phyloP scores from a whole-genome alignment of 1,140 invertebrate species.

The Meloidogyne chitwoodi region DNA sequence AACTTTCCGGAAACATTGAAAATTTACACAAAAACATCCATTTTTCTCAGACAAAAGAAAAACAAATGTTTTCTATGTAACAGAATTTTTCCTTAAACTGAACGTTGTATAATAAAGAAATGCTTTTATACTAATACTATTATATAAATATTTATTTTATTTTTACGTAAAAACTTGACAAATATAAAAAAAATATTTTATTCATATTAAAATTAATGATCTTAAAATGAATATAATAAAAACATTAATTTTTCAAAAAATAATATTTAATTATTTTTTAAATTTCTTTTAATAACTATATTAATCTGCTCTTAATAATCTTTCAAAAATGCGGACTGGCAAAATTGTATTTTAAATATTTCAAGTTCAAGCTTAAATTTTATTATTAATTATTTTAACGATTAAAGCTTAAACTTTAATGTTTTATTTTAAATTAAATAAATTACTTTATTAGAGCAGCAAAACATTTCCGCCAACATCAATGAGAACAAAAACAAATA shows the following conservation, averaged over 20 bases:
- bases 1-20: neutral
- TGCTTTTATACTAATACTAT: neutral
- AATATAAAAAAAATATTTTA: no score
- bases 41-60: neutral
- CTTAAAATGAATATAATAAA: slow-evolving; percentile 1
- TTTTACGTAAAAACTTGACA: neutral
- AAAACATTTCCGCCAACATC: slow-evolving; percentile 19
- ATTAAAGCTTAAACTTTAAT: no score
- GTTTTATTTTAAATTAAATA: neutral
- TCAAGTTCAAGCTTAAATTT: no score
- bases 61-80: no score
- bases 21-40: neutral
- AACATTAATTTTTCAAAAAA: no score
- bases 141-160: neutral
- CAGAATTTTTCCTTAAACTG: neutral
- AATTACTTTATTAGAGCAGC: neutral
- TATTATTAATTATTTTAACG: no score
- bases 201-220: neutral
- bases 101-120: neutral
- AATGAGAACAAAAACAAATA: neutral
- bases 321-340: no score
- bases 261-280: neutral
- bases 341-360: no score
- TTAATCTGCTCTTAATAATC: no score
- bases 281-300: neutral